Evolutionary conservation across 2,797 vertebrate genomes (phyloP), one percentile per base, ranked within the genome.

Genomic region (Salarias fasciatus): DNA sequence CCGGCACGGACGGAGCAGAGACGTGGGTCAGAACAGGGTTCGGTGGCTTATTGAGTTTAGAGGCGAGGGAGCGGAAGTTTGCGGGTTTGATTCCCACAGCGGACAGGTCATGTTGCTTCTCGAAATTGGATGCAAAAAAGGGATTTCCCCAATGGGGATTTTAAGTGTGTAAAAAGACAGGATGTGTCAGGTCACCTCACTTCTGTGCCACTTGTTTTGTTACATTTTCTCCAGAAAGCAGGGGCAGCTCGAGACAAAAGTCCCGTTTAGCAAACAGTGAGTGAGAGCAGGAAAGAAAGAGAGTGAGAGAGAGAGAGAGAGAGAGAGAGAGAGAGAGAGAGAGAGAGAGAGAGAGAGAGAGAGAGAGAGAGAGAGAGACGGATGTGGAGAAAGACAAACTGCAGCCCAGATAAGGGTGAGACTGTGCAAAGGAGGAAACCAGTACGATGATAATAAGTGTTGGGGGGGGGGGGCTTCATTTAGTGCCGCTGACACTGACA

Each of bases 111-210:
- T 18, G 18, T 24, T 24, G 18, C 24, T 18, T 24, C 18, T 24
- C 3, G 18, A 3, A 24, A 24, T 3, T 24, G 18, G 18, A 24
- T n/a, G n/a, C 18, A 24, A 18, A 24, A 24, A 24, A 24, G 24
- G 18, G 2, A 3, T 24, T 24, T 24, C 18, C 18, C 24, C 18
- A 24, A 24, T n/a, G 18, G 18, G 18, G 18, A 24, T 24, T 24
- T 24, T n/a, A n/a, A n/a, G n/a, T n/a, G n/a, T n/a, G 77, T 80
- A 73, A 85, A 63, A 77, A 75, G 83, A 80, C 82, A 77, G 75
- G 77, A 85, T 78, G 58, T 81, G 85, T 90, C 88, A 85, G 72
- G 89, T 88, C 53, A 66, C 75, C 63, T 43, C 11, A 53, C 66
- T 84, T 87, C 83, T 84, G 65, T 65, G 63, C 58, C 38, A 59